Base-by-base conservation (phyloP, 2,888 invertebrate species). In the Dyspetes luteomarginatus region DNA sequence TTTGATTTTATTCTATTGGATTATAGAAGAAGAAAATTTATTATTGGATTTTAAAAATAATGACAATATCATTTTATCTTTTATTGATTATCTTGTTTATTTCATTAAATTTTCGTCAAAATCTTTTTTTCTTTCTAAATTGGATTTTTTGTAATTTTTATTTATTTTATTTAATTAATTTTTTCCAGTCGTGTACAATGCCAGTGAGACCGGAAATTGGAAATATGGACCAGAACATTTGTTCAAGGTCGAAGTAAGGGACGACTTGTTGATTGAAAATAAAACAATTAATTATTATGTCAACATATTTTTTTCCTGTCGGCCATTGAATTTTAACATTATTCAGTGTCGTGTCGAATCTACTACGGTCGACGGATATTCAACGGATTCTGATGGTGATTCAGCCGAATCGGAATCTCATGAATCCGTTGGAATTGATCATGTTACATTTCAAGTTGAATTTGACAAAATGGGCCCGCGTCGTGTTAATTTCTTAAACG, bases 221-320 rank as follows among this genome's bases (percentile, higher is more conserved):
- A 72, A 50, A 41, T 41, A 72, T 30, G 72, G 72, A 52, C 72
- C 72, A 15, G 72, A 72, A 19, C 52, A 72, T 17, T 22, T 72
- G 17, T 72, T 72, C 36, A 62, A 48, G 48, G 48, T 3, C 15
- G 48, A 48, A 2, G 15, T 48, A 1, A 15, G 15, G 5, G 2
- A 2, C 19, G 5, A 15, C 5, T 0, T 17, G n/a, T 1, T 2
- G n/a, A n/a, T 48, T 15, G 48, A 48, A 17, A 48, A 48, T 17
- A 48, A 48, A 1, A n/a, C 36, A 12, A 36, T 2, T 5, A 36
- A 7, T 48, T 48, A 5, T 5, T 7, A 17, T 4, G 19, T 15
- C 4, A 15, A 48, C 17, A 5, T 7, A 17, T 1, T 5, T 17
- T 17, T 48, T 5, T 48, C 48, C 2, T 48, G 48, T 17, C 15